Conservation (phyloP, 2,888 invertebrate genomes). For the Desoria tigrina region DNA sequence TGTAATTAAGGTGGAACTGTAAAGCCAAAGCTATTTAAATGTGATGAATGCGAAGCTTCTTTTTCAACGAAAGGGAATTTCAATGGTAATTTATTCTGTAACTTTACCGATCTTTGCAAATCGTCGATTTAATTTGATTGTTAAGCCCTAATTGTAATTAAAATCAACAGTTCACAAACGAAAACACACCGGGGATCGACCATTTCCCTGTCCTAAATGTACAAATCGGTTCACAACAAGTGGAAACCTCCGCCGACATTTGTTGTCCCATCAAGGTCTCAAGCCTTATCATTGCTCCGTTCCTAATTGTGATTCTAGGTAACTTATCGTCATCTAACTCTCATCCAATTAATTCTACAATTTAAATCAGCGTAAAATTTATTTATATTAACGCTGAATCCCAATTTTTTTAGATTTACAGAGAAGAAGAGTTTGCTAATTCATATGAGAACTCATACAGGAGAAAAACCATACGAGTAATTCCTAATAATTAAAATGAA, state of each 20-base stretch:
- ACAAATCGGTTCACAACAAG: slow-evolving; percentile 30
- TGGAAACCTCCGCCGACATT: slow-evolving; percentile 36
- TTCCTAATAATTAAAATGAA: too few relatives aligned
- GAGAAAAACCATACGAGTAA: slow-evolving; percentile 29
- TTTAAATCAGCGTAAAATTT: too few relatives aligned
- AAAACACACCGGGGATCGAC: slow-evolving; percentile 26
- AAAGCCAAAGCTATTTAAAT: not conserved
- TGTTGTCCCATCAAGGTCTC: slow-evolving; percentile 36
- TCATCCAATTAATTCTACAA: too few relatives aligned
- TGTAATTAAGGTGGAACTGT: too few relatives aligned
- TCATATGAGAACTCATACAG: slow-evolving; percentile 29
- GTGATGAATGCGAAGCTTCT: slow-evolving; percentile 8
- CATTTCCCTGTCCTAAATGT: slow-evolving; percentile 33
- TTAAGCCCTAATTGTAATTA: too few relatives aligned
- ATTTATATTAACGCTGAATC: too few relatives aligned
- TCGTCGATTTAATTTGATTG: too few relatives aligned
- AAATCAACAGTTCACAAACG: slow-evolving; percentile 26
- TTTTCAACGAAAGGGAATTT: slow-evolving; percentile 17
- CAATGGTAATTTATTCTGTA: slow-evolving; percentile 8
- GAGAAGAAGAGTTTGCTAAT: slow-evolving; percentile 32
- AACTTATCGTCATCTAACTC: not conserved
- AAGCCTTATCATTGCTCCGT: slow-evolving; percentile 35
- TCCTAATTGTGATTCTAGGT: slow-evolving; percentile 32
- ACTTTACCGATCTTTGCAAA: too few relatives aligned
- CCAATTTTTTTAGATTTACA: slow-evolving; percentile 18